Evolutionary conservation across 2,113 vertebrate species (phyloP).

Genomic region (Uria aalge): DNA sequence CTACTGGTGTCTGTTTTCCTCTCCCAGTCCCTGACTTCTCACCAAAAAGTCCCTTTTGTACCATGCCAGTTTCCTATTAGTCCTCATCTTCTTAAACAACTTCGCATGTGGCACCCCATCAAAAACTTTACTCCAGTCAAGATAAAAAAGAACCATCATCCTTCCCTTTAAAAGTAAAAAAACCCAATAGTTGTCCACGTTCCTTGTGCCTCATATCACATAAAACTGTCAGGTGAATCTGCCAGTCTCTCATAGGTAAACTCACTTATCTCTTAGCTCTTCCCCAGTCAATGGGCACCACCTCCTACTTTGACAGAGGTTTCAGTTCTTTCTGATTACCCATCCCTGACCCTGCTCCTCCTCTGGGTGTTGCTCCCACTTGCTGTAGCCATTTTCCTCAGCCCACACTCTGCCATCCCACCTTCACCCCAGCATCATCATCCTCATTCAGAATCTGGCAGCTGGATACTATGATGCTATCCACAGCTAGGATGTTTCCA

Average conservation of each 20-base stretch:
- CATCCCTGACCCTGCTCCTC: background rate
- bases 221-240: background rate
- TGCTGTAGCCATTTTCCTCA: background rate
- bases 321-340: background rate
- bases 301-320: background rate
- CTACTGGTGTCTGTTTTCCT: background rate
- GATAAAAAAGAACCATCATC: background rate
- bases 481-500: background rate
- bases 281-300: background rate
- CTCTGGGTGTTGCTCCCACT: background rate
- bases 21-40: background rate
- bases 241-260: background rate
- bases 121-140: background rate
- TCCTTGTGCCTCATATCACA: background rate
- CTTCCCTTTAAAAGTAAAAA: background rate
- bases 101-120: background rate
- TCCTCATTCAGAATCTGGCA: background rate
- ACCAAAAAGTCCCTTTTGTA: background rate
- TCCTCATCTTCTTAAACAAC: background rate
- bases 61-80: background rate
- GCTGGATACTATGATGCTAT: background rate
- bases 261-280: background rate
- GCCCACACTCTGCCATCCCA: background rate
- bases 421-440: background rate
- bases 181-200: background rate